These are phyloP conservation scores for Mesopsocus fuscifrons DNA, from an alignment of 2,888 invertebrate genomes.

Conservation along the genomic window DNA sequence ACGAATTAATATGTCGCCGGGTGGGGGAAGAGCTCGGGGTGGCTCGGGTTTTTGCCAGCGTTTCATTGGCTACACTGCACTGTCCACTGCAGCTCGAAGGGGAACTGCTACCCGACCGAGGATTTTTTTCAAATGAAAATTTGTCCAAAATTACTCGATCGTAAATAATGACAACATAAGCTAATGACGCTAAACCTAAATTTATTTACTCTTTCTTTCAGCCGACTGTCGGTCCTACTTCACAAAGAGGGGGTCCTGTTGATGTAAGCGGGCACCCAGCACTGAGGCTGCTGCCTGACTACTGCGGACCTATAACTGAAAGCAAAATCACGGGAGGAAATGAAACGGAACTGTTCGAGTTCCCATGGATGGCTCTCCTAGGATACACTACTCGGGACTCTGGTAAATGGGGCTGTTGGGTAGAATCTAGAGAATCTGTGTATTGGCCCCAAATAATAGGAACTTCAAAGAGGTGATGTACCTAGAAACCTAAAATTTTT, in stretches of 20 bases:
- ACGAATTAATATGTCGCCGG: too few relatives aligned
- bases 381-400: constrained; percentile 32
- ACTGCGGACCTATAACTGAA: constrained; percentile 35
- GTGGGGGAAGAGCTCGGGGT: too few relatives aligned
- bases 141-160: too few relatives aligned
- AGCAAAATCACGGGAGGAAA: constrained; percentile 41
- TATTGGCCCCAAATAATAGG: constrained; percentile 4
- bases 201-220: background rate
- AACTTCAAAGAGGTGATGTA: too few relatives aligned
- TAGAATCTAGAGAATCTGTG: background rate
- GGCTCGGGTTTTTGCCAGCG: too few relatives aligned
- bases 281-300: constrained; percentile 13
- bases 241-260: background rate
- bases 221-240: too few relatives aligned
- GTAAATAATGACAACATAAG: too few relatives aligned
- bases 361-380: constrained; percentile 60
- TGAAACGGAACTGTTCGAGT: constrained; percentile 38
- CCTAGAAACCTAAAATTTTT: too few relatives aligned
- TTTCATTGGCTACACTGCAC: too few relatives aligned
- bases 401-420: background rate
- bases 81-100: too few relatives aligned
- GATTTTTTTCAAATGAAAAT: too few relatives aligned
- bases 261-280: constrained; percentile 1
- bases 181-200: background rate
- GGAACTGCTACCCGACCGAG: too few relatives aligned